phyloP scores from a whole-genome alignment of 2,113 vertebrate species.

The Anseranas semipalmata region DNA sequence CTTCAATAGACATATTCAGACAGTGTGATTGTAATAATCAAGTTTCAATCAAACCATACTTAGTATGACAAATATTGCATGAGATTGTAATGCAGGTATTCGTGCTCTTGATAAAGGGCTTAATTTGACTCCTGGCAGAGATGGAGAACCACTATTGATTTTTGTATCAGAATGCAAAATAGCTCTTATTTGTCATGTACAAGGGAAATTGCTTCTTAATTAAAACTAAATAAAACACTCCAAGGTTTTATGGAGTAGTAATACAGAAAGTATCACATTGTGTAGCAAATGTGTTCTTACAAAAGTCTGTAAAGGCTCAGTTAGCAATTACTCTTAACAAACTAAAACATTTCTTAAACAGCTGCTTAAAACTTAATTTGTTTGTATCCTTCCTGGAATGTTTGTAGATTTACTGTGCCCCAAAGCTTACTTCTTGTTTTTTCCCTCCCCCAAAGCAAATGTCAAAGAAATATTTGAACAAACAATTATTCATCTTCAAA shows the following conservation, averaged over 20 bases:
- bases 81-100: constrained; percentile 80
- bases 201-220: constrained; percentile 79
- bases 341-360: constrained; percentile 50
- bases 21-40: constrained; percentile 83
- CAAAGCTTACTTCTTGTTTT: constrained; percentile 64
- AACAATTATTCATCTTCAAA: constrained; percentile 92
- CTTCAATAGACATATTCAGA: constrained; percentile 80
- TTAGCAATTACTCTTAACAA: constrained; percentile 72
- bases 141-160: constrained; percentile 73
- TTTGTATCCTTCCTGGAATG: constrained; percentile 66
- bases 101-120: constrained; percentile 77
- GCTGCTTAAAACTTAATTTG: constrained; percentile 59
- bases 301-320: constrained; percentile 50
- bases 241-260: constrained; percentile 63
- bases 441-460: constrained; percentile 85
- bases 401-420: constrained; percentile 44
- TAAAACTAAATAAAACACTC: constrained; percentile 77
- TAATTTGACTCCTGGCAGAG: constrained; percentile 78
- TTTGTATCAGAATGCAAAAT: constrained; percentile 76
- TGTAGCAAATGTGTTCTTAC: constrained; percentile 62
- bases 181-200: constrained; percentile 73
- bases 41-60: constrained; percentile 81
- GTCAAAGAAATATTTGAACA: constrained; percentile 97
- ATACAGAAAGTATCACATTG: constrained; percentile 69
- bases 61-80: constrained; percentile 79